phyloP scores from a whole-genome alignment of 1,140 invertebrate genomes.

The Sitobion miscanthi region DNA sequence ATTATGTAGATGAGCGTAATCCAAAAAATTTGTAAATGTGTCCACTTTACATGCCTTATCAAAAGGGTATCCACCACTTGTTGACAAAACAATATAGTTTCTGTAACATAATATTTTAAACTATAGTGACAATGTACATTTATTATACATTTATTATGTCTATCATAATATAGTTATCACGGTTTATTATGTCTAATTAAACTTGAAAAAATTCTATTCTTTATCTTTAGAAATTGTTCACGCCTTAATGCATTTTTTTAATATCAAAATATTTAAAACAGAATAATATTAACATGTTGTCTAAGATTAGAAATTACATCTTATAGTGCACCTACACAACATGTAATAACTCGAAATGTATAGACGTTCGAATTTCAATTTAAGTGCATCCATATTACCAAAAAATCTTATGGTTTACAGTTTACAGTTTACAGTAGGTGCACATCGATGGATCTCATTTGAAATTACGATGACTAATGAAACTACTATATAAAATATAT shows the following conservation, averaged over 20 bases:
- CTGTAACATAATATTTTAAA: no score
- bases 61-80: background rate
- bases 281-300: background rate
- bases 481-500: background rate
- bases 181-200: background rate
- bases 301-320: background rate
- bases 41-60: background rate
- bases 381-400: background rate
- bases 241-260: no score
- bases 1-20: background rate
- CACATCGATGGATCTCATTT: background rate
- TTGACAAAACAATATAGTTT: background rate
- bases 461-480: background rate
- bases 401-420: background rate
- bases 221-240: background rate
- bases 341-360: background rate
- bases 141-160: background rate
- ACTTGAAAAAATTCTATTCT: background rate
- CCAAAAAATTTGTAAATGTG: background rate
- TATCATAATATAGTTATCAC: background rate
- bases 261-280: background rate
- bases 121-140: no score
- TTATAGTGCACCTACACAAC: background rate
- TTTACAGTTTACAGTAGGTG: background rate
- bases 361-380: background rate